A percentile compares a stretch with the other conserved stretches of the same genome.
phyloP scores from a whole-genome alignment of 2,113 vertebrate genomes.

The Scatophagus argus region DNA sequence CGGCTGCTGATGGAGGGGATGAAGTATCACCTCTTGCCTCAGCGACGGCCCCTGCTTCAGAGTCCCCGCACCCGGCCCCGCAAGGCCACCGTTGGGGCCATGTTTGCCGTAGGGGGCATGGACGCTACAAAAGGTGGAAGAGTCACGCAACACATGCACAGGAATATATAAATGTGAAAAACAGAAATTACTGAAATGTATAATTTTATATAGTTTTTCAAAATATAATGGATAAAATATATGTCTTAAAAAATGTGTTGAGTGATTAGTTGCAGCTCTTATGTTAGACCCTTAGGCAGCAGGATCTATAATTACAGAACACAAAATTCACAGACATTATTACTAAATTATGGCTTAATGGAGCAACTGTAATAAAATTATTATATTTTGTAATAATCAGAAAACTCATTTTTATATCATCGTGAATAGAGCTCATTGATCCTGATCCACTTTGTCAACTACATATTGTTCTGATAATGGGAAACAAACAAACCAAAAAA shows the following conservation, averaged over 20 bases:
- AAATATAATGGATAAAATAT: background rate
- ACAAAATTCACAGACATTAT: background rate
- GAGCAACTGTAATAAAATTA: background rate
- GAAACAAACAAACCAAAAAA: background rate
- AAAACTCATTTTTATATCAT: background rate
- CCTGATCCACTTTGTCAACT: background rate
- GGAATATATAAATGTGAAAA: too few relatives aligned
- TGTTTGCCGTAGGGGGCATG: constrained; percentile 98
- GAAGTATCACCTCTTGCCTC: constrained; percentile 98
- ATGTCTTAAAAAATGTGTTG: too few relatives aligned
- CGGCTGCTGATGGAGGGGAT: constrained; percentile 98
- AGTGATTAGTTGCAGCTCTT: background rate
- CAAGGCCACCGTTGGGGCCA: constrained; percentile 95
- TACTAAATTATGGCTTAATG: background rate
- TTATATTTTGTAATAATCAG: background rate
- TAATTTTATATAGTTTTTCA: too few relatives aligned
- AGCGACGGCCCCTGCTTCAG: constrained; percentile 93
- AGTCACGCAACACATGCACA: too few relatives aligned
- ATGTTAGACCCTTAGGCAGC: background rate
- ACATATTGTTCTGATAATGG: background rate
- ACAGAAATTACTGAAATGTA: too few relatives aligned
- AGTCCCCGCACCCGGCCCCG: constrained; percentile 96
- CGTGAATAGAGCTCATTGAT: background rate
- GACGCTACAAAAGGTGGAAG: constrained; percentile 92
- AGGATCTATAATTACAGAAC: background rate